phyloP scores from a whole-genome alignment of 2,888 invertebrate species.

The Lasioglossum zephyrum region DNA sequence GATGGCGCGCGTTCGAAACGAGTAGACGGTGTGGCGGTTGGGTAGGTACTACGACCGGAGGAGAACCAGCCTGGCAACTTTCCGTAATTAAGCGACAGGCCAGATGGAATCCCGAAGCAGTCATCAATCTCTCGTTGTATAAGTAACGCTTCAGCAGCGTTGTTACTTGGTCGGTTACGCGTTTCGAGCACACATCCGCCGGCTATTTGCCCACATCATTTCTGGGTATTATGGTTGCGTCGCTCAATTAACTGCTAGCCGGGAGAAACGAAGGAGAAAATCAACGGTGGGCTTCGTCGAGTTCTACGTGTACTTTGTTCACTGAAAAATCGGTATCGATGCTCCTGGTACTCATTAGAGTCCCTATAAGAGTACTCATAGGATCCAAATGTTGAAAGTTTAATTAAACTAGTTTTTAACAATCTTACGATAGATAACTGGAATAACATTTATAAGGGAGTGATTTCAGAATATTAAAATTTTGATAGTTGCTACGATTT shows the following conservation, averaged over 20 bases:
- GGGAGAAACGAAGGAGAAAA: neutral
- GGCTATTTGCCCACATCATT: slow-evolving; percentile 45
- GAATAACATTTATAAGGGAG: too few relatives aligned
- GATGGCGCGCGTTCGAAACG: neutral
- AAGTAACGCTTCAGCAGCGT: neutral
- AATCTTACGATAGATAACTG: too few relatives aligned
- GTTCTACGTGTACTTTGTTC: too few relatives aligned
- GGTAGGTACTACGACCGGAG: neutral
- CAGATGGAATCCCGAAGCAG: slow-evolving; percentile 20
- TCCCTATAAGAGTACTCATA: too few relatives aligned
- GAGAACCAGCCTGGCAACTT: neutral
- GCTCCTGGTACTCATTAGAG: too few relatives aligned
- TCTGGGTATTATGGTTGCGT: neutral
- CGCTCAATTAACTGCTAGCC: slow-evolving; percentile 31
- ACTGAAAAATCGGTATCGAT: neutral
- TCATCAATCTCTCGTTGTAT: slow-evolving; percentile 26
- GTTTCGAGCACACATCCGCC: slow-evolving; percentile 35
- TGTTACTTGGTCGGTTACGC: slow-evolving; percentile 16
- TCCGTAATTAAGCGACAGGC: slow-evolving; percentile 34
- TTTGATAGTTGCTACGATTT: too few relatives aligned
- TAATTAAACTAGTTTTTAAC: too few relatives aligned
- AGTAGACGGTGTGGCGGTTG: neutral
- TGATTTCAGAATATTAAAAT: too few relatives aligned
- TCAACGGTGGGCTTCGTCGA: neutral
- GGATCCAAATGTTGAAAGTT: too few relatives aligned